Evolutionary conservation across 1,140 invertebrate species (phyloP).

Genomic region (Rhynchophorus ferrugineus): DNA sequence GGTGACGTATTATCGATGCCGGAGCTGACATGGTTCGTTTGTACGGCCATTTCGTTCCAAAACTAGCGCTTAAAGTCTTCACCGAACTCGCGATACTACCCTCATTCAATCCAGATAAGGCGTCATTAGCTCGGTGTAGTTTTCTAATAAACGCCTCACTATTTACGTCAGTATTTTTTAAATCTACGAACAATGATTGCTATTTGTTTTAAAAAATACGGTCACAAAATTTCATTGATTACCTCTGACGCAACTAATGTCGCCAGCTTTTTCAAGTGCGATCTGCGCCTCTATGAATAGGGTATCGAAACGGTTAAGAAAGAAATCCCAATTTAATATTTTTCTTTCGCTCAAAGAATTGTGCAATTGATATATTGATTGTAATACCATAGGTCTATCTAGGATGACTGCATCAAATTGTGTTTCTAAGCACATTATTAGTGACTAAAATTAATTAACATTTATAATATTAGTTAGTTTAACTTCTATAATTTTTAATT

Average conservation of each 20-base stretch:
- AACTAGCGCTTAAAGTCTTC: conserved; percentile 81
- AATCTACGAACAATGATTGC: conserved; percentile 59
- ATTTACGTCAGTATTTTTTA: conserved; percentile 81
- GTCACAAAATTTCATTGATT: too few species aligned
- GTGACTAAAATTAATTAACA: conserved; percentile 53
- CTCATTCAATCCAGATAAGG: conserved; percentile 60
- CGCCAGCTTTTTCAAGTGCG: conserved; percentile 72
- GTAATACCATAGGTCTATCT: conserved; percentile 95
- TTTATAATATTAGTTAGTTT: too few species aligned
- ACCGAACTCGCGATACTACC: conserved; percentile 51
- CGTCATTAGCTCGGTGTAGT: conserved; percentile 82
- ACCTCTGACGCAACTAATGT: conserved; percentile 78
- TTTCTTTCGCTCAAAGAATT: conserved; percentile 85
- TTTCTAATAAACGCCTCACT: conserved; percentile 85
- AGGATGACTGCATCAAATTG: conserved; percentile 93
- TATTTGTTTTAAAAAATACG: too few species aligned
- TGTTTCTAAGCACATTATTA: conserved; percentile 80
- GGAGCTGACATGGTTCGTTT: conserved; percentile 89
- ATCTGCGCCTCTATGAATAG: conserved; percentile 94
- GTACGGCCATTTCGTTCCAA: conserved; percentile 91
- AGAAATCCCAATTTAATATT: conserved; percentile 96
- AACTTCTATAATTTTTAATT: too few species aligned
- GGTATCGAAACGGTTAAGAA: conserved; percentile 93
- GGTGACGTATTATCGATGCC: conserved; percentile 68
- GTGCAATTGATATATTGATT: conserved; percentile 89